A percentile compares a stretch with the other conserved stretches of the same genome.
Evolutionary conservation across 2,797 vertebrate genomes (phyloP).

Genomic region (Salmo trutta): DNA sequence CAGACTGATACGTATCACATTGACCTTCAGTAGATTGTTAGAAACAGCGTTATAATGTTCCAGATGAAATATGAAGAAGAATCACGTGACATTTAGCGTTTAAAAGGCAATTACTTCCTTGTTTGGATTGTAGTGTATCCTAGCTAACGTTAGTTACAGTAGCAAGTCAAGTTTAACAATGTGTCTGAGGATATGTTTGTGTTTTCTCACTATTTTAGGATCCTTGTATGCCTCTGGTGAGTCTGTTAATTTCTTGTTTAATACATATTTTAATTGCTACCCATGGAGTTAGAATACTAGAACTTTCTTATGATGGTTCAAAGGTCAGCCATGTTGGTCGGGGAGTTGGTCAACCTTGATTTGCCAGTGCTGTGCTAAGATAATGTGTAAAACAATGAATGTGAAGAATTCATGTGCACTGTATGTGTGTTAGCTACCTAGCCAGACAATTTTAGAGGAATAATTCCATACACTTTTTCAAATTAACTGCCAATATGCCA

Average conservation of each 20-base stretch:
- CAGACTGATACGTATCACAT: background rate
- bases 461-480: too few species aligned
- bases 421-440: too few species aligned
- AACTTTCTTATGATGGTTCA: too few species aligned
- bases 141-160: background rate
- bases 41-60: background rate
- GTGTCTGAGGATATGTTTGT: background rate
- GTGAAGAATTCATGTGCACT: too few species aligned
- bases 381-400: too few species aligned
- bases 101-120: background rate
- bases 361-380: too few species aligned
- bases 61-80: background rate
- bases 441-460: too few species aligned
- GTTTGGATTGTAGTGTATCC: background rate
- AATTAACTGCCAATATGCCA: too few species aligned
- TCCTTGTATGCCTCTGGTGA: constrained; percentile 27
- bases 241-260: constrained; percentile 15
- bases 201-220: constrained; percentile 8
- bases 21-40: background rate
- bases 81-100: background rate
- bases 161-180: background rate
- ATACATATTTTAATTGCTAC: too few species aligned
- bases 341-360: too few species aligned
- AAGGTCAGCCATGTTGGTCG: too few species aligned
- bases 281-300: too few species aligned